Base-by-base conservation (phyloP, 1,140 invertebrate genomes). In the Chironomus striatipennis region DNA sequence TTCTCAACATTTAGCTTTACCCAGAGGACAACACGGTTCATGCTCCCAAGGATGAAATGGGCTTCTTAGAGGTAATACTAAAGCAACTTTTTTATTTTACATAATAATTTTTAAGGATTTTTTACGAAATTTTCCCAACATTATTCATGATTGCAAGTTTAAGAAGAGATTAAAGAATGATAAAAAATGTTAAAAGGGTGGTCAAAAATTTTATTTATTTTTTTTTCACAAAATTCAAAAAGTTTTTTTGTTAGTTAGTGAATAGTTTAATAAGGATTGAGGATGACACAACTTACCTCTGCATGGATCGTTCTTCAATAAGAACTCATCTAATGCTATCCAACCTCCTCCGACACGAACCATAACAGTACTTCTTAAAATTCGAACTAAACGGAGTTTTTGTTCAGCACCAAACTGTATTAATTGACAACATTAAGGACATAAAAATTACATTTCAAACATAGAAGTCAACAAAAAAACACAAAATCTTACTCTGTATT, bases 271-370 rank as follows among this genome's bases (percentile, higher is more conserved):
- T 2, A 74, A 42, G 2, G 9, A 57, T 15, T 74, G 7, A n/a
- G 17, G 5, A 17, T 8, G 12, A 64, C 8, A 64, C 8, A 21
- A 90, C 91, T 87, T 92, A 98, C 98, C 97, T 93, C 98, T 86
- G 87, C 98, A 99, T 74, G 98, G 98, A 88, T 99, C 98, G 84
- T 99, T 99, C 85, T 99, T 99, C 74, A 98, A 87, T 42, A 99
- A 89, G 88, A 99, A 99, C 85, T 99, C 97, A 83, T 99, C 98
- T 42, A 99, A 86, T 20, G 97, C 96, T 21, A 98, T 95, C 98
- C 98, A 99, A 73, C 98, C 98, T 77, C 98, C 98, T 67, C 98
- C 98, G 12, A 99, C 98, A 77, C 98, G 91, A 76, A 99, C 97
- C 98, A 99, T 99, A 0, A 99, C 98, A 67, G 97, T 99, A 74